Base-by-base conservation (phyloP, 37 sponge, comb jelly and placozoan species). In the Cladorhizidae sp. region DNA sequence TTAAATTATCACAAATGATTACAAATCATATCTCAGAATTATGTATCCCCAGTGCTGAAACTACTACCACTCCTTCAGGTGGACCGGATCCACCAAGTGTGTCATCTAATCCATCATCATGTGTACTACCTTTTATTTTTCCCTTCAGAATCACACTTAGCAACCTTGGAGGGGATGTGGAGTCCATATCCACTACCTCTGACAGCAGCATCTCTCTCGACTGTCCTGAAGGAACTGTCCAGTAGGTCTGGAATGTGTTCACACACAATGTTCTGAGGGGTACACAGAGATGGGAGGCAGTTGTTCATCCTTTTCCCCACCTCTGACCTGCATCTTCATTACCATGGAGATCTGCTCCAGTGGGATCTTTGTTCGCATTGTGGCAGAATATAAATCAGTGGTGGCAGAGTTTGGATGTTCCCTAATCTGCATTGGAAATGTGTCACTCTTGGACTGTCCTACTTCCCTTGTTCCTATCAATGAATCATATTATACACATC, bases 131-230 rank as follows among this genome's bases (percentile, higher is more conserved):
- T 63, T 7, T 12, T 63, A 63, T 25, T 25, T n/a, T 25, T n/a
- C n/a, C n/a, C n/a, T 79, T 79, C 68, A 79, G 29, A 6, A 35
- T 79, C 28, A 33, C 57, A 17, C 80, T 79, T 21, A 57, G 57
- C 23, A 49, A 56, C 54, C 25, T 38, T 0, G 56, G 70, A 29
- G 57, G 39, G 29, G 80, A 70, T n/a, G 37, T 22, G 14, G 76
- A 68, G 56, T 22, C 70, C 43, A 31, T 56, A 21, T 5, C 56
- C 12, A 49, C 56, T 55, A 57, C 33, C 12, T 18, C 39, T 18
- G 38, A 56, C 0, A 54, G 35, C 12, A 36, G 18, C 36, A 29
- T 79, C 40, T 25, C 69, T n/a, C 6, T 65, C 3, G 40, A 52
- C 80, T n/a, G 67, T 38, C 33, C 43, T 26, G 65, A 78, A 51